phyloP scores from a whole-genome alignment of 30 jellyfish, hydroid and myxozoan genomes.

The Aurelia sp. region DNA sequence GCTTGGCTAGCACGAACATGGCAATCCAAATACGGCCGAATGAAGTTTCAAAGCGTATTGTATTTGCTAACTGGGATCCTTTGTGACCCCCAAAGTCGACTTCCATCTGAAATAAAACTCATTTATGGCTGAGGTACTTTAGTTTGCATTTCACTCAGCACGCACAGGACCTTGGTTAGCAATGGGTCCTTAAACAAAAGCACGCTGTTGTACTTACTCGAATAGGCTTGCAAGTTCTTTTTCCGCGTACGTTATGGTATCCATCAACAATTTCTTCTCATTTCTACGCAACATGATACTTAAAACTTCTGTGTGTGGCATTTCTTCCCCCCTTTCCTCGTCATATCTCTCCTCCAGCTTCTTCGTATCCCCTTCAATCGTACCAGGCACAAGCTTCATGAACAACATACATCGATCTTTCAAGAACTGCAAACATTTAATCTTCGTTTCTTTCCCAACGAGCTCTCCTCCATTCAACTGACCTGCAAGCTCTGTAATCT shows the following conservation, averaged over 20 bases:
- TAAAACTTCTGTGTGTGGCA: conserved; percentile 1
- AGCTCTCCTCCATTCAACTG: neutral
- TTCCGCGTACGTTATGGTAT: neutral
- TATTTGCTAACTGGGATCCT: too few species aligned
- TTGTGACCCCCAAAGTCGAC: too few species aligned
- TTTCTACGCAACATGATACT: neutral
- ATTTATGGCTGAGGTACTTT: too few species aligned
- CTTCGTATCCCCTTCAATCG: neutral
- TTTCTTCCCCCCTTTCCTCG: neutral
- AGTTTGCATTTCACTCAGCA: too few species aligned
- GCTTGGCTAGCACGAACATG: too few species aligned
- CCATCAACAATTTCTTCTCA: conserved; percentile 1
- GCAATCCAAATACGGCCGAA: too few species aligned
- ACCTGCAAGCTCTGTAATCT: conserved; percentile 13
- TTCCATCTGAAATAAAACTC: too few species aligned
- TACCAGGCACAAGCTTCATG: conserved; percentile 2
- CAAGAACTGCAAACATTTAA: conserved; percentile 14
- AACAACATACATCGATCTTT: conserved; percentile 40
- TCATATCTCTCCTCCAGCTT: neutral
- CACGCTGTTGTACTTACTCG: neutral
- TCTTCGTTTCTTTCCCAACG: conserved; percentile 37
- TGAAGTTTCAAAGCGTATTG: too few species aligned
- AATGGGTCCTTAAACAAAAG: too few species aligned
- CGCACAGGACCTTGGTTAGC: too few species aligned
- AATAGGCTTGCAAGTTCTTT: neutral